These are phyloP conservation scores for Cephus pulcher DNA, from an alignment of 2,888 invertebrate species.

Conservation along the genomic window DNA sequence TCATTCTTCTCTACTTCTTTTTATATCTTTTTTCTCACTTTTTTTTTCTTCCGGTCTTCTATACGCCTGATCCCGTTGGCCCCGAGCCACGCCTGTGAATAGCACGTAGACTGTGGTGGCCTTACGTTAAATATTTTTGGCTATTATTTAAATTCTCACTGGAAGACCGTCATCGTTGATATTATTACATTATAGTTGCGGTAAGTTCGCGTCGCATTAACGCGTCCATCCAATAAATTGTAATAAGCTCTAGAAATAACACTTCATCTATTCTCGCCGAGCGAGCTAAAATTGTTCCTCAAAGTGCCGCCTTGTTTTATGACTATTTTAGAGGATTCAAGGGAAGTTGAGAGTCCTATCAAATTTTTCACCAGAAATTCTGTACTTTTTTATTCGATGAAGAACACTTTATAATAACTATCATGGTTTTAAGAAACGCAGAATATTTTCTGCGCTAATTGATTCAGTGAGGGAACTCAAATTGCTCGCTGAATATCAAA, in stretches of 20 bases:
- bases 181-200: conserved; percentile 34
- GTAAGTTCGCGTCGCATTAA: conserved; percentile 39
- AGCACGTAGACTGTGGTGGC: conserved; percentile 2
- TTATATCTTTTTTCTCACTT: not conserved
- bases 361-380: not conserved
- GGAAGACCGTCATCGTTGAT: not conserved
- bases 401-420: not conserved
- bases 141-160: conserved; percentile 31
- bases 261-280: not conserved
- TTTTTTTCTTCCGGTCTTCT: not conserved
- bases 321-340: not conserved
- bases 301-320: not conserved
- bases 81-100: conserved; percentile 21
- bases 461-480: not conserved
- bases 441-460: not conserved
- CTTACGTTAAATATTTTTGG: conserved; percentile 27
- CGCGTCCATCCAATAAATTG: conserved; percentile 14
- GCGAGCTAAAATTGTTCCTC: not conserved
- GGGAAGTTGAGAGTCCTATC: not conserved
- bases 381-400: not conserved
- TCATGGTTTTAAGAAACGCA: not conserved
- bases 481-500: not conserved
- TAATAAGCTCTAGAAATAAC: not conserved
- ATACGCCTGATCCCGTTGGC: conserved; percentile 14
- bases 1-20: not conserved